phyloP scores from a whole-genome alignment of 2,113 vertebrate genomes.

The Silurus meridionalis region DNA sequence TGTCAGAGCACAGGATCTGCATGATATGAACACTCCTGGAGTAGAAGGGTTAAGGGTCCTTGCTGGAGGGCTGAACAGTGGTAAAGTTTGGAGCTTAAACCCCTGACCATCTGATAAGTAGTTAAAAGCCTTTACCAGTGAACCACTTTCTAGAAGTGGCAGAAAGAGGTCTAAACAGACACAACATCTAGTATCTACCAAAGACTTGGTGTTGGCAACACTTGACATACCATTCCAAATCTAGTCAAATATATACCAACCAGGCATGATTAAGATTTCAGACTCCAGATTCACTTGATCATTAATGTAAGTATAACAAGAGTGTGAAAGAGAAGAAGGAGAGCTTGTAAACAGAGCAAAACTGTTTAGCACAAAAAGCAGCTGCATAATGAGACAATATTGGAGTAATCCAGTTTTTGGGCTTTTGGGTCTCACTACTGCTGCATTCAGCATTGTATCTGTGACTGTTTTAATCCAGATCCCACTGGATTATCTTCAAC shows the following conservation, averaged over 20 bases:
- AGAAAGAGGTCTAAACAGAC: not conserved
- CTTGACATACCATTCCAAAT: not conserved
- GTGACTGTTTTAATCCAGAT: constrained; percentile 78
- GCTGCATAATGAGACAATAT: constrained; percentile 70
- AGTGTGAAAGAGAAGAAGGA: not conserved
- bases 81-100: no score
- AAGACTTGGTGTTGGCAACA: not conserved
- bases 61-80: no score
- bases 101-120: no score
- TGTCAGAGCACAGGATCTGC: no score
- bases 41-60: no score
- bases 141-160: no score
- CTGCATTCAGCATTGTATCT: constrained; percentile 71
- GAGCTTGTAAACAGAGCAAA: constrained; percentile 60
- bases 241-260: not conserved
- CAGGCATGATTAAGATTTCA: not conserved
- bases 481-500: constrained; percentile 74
- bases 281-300: no score
- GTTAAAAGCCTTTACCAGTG: no score
- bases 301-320: constrained; percentile 23
- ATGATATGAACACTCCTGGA: no score
- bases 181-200: not conserved
- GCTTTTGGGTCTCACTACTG: constrained; percentile 42
- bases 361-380: constrained; percentile 75
- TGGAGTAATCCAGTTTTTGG: constrained; percentile 70